These are phyloP conservation scores for Epinotia brunnichana DNA, from an alignment of 2,888 invertebrate genomes.

Conservation along the genomic window DNA sequence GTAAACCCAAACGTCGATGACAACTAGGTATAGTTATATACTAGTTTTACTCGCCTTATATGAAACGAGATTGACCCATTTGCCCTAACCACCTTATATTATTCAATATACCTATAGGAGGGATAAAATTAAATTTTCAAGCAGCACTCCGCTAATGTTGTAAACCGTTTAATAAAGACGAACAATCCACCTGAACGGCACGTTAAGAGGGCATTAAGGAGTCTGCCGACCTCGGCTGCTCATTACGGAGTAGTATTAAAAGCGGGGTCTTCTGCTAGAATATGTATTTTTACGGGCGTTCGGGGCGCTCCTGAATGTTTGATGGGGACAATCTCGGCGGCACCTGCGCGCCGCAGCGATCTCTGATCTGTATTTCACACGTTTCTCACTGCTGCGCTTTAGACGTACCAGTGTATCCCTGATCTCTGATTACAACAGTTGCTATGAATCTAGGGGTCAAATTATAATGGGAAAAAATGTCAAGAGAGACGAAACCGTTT, in stretches of 20 bases:
- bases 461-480: neutral
- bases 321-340: constrained; percentile 77
- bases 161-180: constrained; percentile 69
- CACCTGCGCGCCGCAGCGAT: constrained; percentile 48
- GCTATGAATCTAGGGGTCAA: neutral
- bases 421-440: neutral
- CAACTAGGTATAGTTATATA: neutral
- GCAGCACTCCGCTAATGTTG: constrained; percentile 59
- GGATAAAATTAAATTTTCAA: constrained; percentile 54
- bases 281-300: constrained; percentile 82
- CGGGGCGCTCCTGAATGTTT: constrained; percentile 76
- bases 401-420: neutral
- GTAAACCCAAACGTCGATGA: too few species aligned
- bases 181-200: constrained; percentile 72
- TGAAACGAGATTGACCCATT: neutral
- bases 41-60: neutral
- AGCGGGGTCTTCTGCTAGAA: constrained; percentile 75
- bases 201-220: constrained; percentile 78
- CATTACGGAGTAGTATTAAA: constrained; percentile 80
- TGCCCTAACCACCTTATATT: neutral
- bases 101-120: constrained; percentile 4
- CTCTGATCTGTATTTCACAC: constrained; percentile 1
- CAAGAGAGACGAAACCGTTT: neutral
- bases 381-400: neutral
- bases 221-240: constrained; percentile 74